Evolutionary conservation across 2,888 invertebrate genomes (phyloP).

Genomic region (Ochlodes sylvanus): DNA sequence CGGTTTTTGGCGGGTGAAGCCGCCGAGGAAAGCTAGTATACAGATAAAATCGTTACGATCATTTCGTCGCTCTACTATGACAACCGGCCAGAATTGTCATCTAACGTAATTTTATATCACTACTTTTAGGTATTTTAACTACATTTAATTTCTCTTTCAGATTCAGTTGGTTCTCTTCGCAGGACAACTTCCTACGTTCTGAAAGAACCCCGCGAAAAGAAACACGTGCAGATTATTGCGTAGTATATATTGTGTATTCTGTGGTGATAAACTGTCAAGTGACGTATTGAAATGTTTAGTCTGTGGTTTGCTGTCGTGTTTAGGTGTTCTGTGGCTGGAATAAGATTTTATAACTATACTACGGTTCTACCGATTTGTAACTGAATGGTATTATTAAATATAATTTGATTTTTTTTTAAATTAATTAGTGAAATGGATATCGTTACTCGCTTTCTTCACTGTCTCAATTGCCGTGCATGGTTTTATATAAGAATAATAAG

Average conservation of each 20-base stretch:
- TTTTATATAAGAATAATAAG: no score
- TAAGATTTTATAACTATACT: neutral
- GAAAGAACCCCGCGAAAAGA: slow-evolving; percentile 75
- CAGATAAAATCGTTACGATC: no score
- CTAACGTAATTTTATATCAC: no score
- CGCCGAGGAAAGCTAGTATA: no score
- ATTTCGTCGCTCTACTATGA: no score
- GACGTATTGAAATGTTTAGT: neutral
- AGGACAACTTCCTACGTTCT: slow-evolving; percentile 74
- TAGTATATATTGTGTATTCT: slow-evolving; percentile 47
- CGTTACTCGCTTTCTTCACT: no score
- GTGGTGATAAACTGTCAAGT: slow-evolving; percentile 12
- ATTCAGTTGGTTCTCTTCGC: slow-evolving; percentile 67
- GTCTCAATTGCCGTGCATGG: no score
- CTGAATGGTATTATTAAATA: neutral
- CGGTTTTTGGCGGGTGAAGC: no score
- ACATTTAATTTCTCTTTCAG: slow-evolving; percentile 50
- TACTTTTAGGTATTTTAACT: no score
- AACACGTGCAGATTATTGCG: slow-evolving; percentile 77
- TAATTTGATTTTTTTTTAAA: no score
- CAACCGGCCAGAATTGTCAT: no score
- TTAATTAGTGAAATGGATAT: no score
- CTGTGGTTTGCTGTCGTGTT: slow-evolving; percentile 10
- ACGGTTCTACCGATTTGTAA: neutral
- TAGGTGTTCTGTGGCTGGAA: neutral